Percentiles rank a stretch among this genome's conserved stretches.
phyloP scores from a whole-genome alignment of 2,888 invertebrate species.

The Pollenia labialis region DNA sequence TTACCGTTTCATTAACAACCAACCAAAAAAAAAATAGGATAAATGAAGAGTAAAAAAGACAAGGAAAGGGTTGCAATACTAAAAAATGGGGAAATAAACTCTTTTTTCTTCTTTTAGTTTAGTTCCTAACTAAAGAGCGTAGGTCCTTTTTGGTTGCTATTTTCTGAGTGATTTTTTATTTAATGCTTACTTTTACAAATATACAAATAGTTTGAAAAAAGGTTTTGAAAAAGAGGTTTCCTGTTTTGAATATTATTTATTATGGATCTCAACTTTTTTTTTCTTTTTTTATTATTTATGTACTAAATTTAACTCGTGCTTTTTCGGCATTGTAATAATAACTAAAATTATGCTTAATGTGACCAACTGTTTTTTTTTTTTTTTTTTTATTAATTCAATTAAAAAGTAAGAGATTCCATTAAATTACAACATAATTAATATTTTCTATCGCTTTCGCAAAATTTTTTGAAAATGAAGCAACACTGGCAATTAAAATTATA shows the following conservation, averaged over 20 bases:
- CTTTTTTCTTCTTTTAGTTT: conserved; percentile 33
- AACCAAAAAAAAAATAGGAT: conserved; percentile 8
- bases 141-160: conserved; percentile 24
- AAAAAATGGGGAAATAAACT: conserved; percentile 52
- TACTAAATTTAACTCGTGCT: conserved; percentile 49
- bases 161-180: conserved; percentile 18
- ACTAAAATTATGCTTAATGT: not conserved
- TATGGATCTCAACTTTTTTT: conserved; percentile 8
- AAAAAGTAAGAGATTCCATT: too few relatives aligned
- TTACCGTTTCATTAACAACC: conserved; percentile 52
- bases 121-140: conserved; percentile 33
- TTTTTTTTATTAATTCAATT: too few relatives aligned
- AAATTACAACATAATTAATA: not conserved
- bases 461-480: too few relatives aligned
- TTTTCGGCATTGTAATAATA: conserved; percentile 21
- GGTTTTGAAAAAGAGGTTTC: conserved; percentile 24
- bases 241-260: conserved; percentile 45
- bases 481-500: too few relatives aligned
- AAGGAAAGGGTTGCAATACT: conserved; percentile 45
- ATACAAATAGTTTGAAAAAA: conserved; percentile 14
- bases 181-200: conserved; percentile 11
- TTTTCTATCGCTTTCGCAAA: too few relatives aligned
- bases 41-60: conserved; percentile 29
- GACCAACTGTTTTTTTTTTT: conserved; percentile 27
- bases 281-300: conserved; percentile 48